Conservation (phyloP, 2,113 vertebrate species). For the Laterallus jamaicensis region DNA sequence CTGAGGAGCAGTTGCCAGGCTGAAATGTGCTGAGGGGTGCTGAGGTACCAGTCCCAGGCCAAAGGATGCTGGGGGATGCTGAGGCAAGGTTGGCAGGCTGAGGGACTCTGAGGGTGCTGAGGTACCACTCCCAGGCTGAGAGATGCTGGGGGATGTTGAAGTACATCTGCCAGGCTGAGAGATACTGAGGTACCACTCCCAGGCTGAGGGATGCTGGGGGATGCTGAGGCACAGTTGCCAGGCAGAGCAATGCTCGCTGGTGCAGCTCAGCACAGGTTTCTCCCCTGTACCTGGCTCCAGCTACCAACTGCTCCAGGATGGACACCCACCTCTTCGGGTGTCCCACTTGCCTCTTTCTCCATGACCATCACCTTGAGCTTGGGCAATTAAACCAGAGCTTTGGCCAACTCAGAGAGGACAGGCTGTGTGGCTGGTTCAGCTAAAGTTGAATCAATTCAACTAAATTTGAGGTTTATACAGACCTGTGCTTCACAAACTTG, state of each 20-base stretch:
- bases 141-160: neutral
- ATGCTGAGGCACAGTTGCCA: neutral
- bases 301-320: neutral
- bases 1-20: neutral
- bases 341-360: neutral
- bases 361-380: neutral
- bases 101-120: neutral
- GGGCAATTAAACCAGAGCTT: neutral
- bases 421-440: neutral
- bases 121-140: neutral
- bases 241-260: neutral
- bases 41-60: fast-evolving
- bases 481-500: neutral
- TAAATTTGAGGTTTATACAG: neutral
- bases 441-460: neutral
- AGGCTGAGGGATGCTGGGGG: neutral
- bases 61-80: neutral
- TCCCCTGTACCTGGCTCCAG: neutral
- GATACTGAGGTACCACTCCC: neutral
- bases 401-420: neutral
- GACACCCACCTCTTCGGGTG: neutral
- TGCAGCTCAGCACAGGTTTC: neutral
- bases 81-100: neutral
- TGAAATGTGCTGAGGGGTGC: neutral
- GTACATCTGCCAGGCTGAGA: fast-evolving